These are phyloP conservation scores for Dipus sagitta DNA, from an alignment of 2,797 vertebrate genomes.

Conservation along the genomic window DNA sequence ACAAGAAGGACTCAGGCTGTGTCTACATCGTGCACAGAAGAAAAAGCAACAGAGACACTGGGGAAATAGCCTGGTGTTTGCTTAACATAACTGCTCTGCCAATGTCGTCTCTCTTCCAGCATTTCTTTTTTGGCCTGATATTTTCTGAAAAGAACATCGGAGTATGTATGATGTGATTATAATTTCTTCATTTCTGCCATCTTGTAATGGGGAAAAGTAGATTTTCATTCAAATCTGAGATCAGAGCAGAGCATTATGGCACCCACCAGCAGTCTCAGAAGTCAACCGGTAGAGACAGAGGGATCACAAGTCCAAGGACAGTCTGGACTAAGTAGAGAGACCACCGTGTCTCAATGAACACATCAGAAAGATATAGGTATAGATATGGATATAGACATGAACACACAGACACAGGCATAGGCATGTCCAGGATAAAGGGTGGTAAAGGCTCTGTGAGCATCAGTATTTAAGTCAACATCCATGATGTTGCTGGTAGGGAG, in stretches of 20 bases:
- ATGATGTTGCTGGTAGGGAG: background rate
- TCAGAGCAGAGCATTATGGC: background rate
- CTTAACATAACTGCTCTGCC: slow-evolving; percentile 64
- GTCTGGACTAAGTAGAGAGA: background rate
- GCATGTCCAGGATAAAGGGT: slow-evolving; percentile 9
- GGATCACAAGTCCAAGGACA: background rate
- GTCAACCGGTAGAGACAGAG: background rate
- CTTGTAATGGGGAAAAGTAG: slow-evolving; percentile 16
- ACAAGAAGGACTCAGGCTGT: slow-evolving; percentile 39
- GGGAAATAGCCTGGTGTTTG: slow-evolving; percentile 57
- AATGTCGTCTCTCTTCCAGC: slow-evolving; percentile 60
- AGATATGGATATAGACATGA: too few species aligned
- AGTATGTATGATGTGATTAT: slow-evolving; percentile 70
- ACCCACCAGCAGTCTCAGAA: background rate
- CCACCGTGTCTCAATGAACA: background rate
- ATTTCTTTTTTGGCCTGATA: slow-evolving; percentile 73
- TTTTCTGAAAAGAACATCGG: slow-evolving; percentile 75
- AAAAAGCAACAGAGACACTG: slow-evolving; percentile 72
- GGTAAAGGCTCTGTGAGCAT: background rate
- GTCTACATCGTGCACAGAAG: slow-evolving; percentile 52
- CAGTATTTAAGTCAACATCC: background rate
- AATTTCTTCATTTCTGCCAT: slow-evolving; percentile 48
- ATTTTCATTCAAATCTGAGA: slow-evolving; percentile 64
- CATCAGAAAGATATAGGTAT: background rate
- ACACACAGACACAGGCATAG: background rate